Evolutionary conservation across 2,797 vertebrate genomes (phyloP), one percentile per base, ranked within the genome.

Genomic region (Tauraco hartlaubi): DNA sequence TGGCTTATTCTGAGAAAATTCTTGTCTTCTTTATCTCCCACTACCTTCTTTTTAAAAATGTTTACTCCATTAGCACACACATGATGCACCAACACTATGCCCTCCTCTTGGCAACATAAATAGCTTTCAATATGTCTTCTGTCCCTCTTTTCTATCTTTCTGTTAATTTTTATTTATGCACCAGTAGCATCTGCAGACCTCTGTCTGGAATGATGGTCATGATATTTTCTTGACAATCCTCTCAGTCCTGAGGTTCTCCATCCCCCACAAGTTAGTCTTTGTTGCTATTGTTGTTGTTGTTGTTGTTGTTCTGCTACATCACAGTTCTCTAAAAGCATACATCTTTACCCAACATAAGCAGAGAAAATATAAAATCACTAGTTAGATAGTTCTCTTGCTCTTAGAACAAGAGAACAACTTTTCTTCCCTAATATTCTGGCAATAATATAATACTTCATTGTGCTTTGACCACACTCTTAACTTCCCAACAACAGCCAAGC

Each of bases 381-480:
- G 12, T 68, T 72, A 81, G n/a, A 25, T 56, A 44, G 19, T 19
- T 31, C 21, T 88, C 39, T 75, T 52, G 15, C 31, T 81, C 44
- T 82, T 80, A 25, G 59, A 89, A 51, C 31, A 71, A 1, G 1
- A 35, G 35, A 35, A 35, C 35, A 35, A 35, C 35, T 64, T 93
- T 89, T 85, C 49, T 92, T 62, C 46, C 41, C 73, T 90, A 39
- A 39, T 43, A 58, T 75, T 74, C 74, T 79, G 48, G 44, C 67
- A 89, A 29, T 33, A 69, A 66, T n/a, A 55, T 13, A 76, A 20
- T n/a, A 59, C 22, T 85, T 94, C 64, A 9, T 1, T 63, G 79
- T 90, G 74, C 52, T 90, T 84, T 91, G 64, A 59, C 71, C 44
- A 49, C 28, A 37, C 43, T 31, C 17, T 9, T 9, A 35, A 56